Base-by-base conservation (phyloP, 2,797 vertebrate genomes). In the Choloepus didactylus region DNA sequence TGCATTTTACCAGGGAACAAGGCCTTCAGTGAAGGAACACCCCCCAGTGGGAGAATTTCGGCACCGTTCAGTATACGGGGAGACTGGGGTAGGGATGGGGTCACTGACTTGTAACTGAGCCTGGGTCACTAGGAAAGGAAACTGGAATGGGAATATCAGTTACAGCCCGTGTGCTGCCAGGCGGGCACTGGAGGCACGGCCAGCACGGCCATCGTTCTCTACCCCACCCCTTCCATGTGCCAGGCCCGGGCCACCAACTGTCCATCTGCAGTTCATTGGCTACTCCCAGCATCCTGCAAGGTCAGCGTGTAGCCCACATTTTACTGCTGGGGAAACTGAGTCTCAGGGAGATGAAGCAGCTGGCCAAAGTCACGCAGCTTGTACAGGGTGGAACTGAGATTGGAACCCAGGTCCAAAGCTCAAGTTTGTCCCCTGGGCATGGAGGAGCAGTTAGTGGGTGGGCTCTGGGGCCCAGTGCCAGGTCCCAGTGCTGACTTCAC, bases 371-470 rank as follows among this genome's bases (percentile, higher is more conserved):
- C 66, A 49, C 66, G 80, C 18, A 16, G 60, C 14, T 6, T 4
- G 0, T 9, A 9, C 2, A 11, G 0, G 10, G 11, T 15, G 16
- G 49, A n/a, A 8, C 69, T 1, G 19, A 25, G 41, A 0, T 7
- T 23, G 21, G 62, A 79, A 56, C 41, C 29, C 35, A 21, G 70
- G 14, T 51, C 31, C 18, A 1, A 49, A 80, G 54, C 38, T 54
- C 0, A 0, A 1, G 29, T 27, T 19, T 0, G 1, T 21, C 19
- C 41, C 41, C 21, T 0, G 19, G 35, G 15, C 1, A 0, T 2
- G 41, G 12, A 25, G n/a, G 60, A 16, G 23, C 29, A 23, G 19
- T 7, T 19, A 5, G 38, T 4, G 25, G 87, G 21, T 9, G 31
- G 87, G 41, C 27, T 54, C 67, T 11, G 16, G 51, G 41, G 9